Conservation (phyloP, 2,113 vertebrate species). For the Urocitellus parryii region DNA sequence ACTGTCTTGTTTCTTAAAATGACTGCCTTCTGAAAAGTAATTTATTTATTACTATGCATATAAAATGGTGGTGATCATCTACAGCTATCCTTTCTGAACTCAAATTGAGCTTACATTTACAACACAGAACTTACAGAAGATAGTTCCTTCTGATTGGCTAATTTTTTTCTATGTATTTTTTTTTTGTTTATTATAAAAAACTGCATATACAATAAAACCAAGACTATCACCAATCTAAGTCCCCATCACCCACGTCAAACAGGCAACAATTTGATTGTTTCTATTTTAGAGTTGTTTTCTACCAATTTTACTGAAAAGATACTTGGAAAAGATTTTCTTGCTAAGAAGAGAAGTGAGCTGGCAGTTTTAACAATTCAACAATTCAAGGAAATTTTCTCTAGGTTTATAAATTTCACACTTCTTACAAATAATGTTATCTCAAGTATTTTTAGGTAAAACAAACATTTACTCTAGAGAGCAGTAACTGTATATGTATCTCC, state of each 20-base stretch:
- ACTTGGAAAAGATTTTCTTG: not conserved
- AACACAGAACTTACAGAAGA: not conserved
- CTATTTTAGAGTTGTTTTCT: not conserved
- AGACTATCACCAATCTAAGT: not conserved
- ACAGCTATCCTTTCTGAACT: not conserved
- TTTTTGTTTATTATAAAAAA: conserved; percentile 21
- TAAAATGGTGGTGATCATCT: not conserved
- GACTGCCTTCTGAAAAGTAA: not conserved
- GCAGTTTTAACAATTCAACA: not conserved
- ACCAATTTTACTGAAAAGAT: not conserved
- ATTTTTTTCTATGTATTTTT: not conserved
- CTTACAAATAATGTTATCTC: conserved; percentile 4
- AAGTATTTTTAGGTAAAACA: conserved; percentile 25
- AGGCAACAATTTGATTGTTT: not conserved
- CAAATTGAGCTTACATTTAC: not conserved
- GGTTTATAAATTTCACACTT: not conserved
- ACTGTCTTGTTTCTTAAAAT: not conserved
- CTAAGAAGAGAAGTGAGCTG: not conserved
- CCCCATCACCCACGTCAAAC: not conserved
- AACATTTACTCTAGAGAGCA: conserved; percentile 5
- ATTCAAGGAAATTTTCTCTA: conserved; percentile 28
- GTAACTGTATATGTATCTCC: not conserved
- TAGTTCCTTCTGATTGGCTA: not conserved
- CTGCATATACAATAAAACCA: not conserved
- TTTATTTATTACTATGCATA: not conserved